These are phyloP conservation scores for Gryllus bimaculatus DNA, from an alignment of 1,140 invertebrate genomes.

Conservation along the genomic window DNA sequence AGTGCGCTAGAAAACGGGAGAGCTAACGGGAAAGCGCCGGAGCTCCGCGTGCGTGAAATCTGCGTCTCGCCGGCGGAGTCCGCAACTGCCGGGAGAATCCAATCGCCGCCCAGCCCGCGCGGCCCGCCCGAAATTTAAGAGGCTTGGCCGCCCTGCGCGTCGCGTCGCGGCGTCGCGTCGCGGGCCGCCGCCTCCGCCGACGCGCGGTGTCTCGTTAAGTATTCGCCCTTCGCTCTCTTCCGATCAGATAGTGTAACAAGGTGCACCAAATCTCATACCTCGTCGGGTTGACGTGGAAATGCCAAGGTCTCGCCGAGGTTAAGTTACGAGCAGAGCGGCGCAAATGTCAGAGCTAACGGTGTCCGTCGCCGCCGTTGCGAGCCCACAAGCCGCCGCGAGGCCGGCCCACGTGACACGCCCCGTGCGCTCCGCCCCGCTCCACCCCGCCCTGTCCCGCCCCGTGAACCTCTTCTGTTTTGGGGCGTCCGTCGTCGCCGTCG, in stretches of 20 bases:
- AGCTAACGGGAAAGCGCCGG: too few species aligned
- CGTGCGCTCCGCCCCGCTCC: too few species aligned
- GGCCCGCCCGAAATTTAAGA: too few species aligned
- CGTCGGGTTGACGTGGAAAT: neutral
- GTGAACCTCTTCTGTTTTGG: neutral
- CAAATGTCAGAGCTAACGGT: conserved; percentile 3
- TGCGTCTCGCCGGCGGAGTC: too few species aligned
- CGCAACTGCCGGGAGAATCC: too few species aligned
- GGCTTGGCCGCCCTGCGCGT: too few species aligned
- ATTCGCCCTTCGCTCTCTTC: neutral
- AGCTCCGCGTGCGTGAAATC: too few species aligned
- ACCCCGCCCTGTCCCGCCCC: too few species aligned
- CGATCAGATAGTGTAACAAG: conserved; percentile 1
- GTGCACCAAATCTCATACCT: conserved; percentile 1
- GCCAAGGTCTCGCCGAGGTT: neutral
- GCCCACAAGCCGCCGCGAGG: neutral
- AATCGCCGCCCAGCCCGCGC: too few species aligned
- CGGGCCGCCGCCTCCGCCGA: too few species aligned
- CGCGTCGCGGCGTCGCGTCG: too few species aligned
- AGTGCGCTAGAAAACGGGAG: neutral
- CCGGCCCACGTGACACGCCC: neutral
- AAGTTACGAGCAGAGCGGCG: neutral
- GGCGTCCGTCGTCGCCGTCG: too few species aligned
- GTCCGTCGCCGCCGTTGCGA: neutral
- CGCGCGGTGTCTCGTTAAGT: neutral